phyloP scores from a whole-genome alignment of 2,888 invertebrate genomes.

The Nebria brevicollis region DNA sequence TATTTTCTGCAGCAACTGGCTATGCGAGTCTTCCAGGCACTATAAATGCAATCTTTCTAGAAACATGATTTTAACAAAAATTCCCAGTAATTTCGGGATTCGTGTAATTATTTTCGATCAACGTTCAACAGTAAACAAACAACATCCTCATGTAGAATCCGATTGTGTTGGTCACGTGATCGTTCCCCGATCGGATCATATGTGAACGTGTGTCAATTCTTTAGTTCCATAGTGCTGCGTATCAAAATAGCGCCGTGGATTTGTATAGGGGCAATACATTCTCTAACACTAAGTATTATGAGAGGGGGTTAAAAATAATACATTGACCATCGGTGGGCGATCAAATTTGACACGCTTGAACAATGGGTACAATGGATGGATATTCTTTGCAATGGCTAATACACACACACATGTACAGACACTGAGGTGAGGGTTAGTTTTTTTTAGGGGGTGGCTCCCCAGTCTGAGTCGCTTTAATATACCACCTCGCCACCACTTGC shows the following conservation, averaged over 20 bases:
- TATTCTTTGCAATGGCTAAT: conserved; percentile 51
- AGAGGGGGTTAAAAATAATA: conserved; percentile 55
- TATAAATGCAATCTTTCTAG: no score
- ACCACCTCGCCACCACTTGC: conserved; percentile 13
- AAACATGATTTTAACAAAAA: no score
- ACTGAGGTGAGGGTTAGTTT: conserved; percentile 17
- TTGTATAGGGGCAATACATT: conserved; percentile 6
- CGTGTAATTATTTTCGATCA: conserved; percentile 38
- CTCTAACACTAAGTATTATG: conserved; percentile 11
- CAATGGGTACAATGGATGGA: conserved; percentile 51
- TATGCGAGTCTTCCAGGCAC: no score
- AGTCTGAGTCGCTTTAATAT: background rate
- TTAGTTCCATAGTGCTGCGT: conserved; percentile 11
- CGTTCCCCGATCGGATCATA: conserved; percentile 4
- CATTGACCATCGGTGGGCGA: conserved; percentile 54
- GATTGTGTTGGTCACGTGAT: conserved; percentile 45
- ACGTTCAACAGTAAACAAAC: conserved; percentile 33
- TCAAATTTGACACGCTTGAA: conserved; percentile 54
- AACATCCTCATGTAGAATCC: conserved; percentile 40
- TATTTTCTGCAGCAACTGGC: background rate
- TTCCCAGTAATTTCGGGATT: background rate
- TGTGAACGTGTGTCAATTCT: conserved; percentile 4
- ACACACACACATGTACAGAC: conserved; percentile 33
- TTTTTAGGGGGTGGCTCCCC: conserved; percentile 39
- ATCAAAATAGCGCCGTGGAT: background rate